phyloP scores from a whole-genome alignment of 2,113 vertebrate species.

The Syngnathus scovelli region DNA sequence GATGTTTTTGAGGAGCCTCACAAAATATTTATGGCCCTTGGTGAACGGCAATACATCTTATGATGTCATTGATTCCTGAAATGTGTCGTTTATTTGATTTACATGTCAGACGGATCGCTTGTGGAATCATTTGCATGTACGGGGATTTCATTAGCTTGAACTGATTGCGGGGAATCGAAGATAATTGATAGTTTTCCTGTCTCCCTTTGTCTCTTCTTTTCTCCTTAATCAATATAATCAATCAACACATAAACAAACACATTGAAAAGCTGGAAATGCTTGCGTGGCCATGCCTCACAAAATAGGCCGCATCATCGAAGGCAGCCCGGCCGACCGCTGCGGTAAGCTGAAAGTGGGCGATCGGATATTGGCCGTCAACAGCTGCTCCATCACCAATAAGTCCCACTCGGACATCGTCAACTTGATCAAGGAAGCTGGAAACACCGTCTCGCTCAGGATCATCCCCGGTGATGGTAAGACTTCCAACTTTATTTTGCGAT shows the following conservation, averaged over 20 bases:
- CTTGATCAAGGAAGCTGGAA: conserved; percentile 98
- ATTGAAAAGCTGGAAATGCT: conserved; percentile 88
- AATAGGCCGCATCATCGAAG: conserved; percentile 99
- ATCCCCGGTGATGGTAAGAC: conserved; percentile 96
- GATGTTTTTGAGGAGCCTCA: conserved; percentile 5
- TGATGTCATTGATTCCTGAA: conserved; percentile 18
- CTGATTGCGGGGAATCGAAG: conserved; percentile 61
- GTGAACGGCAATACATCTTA: background rate
- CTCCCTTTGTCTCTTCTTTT: conserved; percentile 19
- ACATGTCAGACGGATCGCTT: background rate
- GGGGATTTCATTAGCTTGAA: background rate
- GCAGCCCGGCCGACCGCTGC: conserved; percentile 95
- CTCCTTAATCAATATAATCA: conserved; percentile 43
- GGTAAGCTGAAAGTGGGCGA: conserved; percentile 98
- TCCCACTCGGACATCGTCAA: conserved; percentile 99
- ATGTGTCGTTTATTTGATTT: conserved; percentile 27
- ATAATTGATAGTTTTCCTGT: conserved; percentile 80
- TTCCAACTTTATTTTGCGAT: too few species aligned
- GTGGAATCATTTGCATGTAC: conserved; percentile 21
- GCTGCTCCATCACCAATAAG: conserved; percentile 99
- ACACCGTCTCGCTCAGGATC: conserved; percentile 96
- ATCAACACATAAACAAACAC: conserved; percentile 19
- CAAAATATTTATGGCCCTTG: conserved; percentile 3
- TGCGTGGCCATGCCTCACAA: conserved; percentile 99
- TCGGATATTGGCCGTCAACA: conserved; percentile 92